Evolutionary conservation across 2,888 invertebrate species (phyloP).

Genomic region (Craniophora ligustri): DNA sequence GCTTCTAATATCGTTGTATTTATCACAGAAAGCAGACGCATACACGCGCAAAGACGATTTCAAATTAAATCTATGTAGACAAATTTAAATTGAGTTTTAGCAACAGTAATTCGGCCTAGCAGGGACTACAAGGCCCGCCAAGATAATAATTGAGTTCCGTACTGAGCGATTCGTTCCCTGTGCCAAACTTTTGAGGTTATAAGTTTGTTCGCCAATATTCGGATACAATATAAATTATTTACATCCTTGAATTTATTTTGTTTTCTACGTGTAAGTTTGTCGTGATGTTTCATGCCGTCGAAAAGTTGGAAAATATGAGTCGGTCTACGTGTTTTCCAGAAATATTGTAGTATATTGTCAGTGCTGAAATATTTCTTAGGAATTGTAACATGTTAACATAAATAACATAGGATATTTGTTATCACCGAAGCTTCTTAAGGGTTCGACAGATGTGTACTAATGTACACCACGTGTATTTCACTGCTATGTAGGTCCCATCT

Average conservation of each 20-base stretch:
- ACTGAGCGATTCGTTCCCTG: constrained; percentile 37
- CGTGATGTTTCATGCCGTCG: constrained; percentile 18
- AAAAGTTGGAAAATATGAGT: constrained; percentile 30
- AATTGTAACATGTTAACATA: no score
- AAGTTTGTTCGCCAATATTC: constrained; percentile 41
- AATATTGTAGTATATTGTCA: no score
- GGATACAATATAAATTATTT: constrained; percentile 23
- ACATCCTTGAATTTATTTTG: constrained; percentile 33
- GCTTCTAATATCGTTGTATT: constrained; percentile 13
- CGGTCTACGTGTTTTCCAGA: not conserved
- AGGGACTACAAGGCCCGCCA: constrained; percentile 68
- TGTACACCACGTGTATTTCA: no score
- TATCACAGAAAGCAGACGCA: constrained; percentile 31
- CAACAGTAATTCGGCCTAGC: constrained; percentile 74
- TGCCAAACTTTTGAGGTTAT: constrained; percentile 45
- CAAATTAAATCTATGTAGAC: constrained; percentile 72
- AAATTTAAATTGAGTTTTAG: constrained; percentile 82
- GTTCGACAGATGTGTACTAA: no score
- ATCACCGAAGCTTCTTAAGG: no score
- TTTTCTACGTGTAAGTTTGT: constrained; percentile 10
- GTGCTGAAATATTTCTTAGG: no score
- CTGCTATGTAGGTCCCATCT: no score
- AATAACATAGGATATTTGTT: no score
- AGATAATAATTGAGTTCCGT: constrained; percentile 80
- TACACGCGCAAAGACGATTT: constrained; percentile 52